Base-by-base conservation (phyloP, 2,888 invertebrate genomes). In the Ryuthela nishihirai region DNA sequence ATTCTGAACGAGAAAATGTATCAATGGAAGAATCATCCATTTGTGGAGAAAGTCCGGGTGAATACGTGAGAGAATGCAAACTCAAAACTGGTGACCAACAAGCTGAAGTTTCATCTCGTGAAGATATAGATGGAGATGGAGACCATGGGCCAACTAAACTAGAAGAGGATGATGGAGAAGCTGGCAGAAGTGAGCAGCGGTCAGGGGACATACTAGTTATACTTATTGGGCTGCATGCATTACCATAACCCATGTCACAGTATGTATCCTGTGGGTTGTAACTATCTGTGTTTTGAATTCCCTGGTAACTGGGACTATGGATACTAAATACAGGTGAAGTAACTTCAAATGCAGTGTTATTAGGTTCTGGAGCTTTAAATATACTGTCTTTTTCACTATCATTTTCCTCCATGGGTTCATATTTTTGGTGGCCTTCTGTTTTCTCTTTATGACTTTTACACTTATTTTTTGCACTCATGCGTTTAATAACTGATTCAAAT, bases 251-350 rank as follows among this genome's bases (percentile, higher is more conserved):
- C 9, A 26, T 32, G 36, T 41, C 32, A 34, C n/a, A n/a, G 20
- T 20, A 17, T 12, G 10, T 4, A n/a, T n/a, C 24, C 21, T 4
- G 12, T 5, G 3, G 24, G 10, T 23, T 18, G 15, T 4, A 9
- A n/a, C 12, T 12, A 5, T 17, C 12, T 4, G 2, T 32, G 29
- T 56, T 49, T 18, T 64, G 59, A 9, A 67, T 64, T 18, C 60
- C 62, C 42, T 63, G 64, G 43, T 67, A 67, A 38, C 65, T 66
- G 18, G 68, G 67, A 48, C 68, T 67, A 46, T 64, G 60, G n/a
- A 67, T 46, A 20, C 65, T 53, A 54, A 65, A 67, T 12, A 53
- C 20, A 10, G 39, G 20, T 15, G 49, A 24, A 26, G 7, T 26
- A 21, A 17, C 15, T 23, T 17, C 32, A 32, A 32, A 40, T 40